Conservation (phyloP, 2,888 invertebrate species). For the Mermis nigrescens region DNA sequence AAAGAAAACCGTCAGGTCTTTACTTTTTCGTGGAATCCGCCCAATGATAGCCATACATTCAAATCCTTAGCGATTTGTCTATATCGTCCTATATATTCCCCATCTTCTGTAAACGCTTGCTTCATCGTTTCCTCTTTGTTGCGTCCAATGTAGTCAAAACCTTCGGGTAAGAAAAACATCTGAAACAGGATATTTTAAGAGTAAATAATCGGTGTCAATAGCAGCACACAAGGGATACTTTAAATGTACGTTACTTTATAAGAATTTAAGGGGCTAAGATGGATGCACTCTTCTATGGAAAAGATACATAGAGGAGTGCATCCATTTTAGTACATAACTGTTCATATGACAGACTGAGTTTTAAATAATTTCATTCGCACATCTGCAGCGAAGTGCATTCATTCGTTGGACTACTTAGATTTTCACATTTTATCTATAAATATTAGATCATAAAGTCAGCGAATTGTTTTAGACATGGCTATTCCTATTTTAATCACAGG, state of each 20-base stretch:
- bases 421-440: too few relatives aligned
- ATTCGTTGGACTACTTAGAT: too few relatives aligned
- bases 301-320: too few relatives aligned
- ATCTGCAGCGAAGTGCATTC: too few relatives aligned
- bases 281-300: too few relatives aligned
- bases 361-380: too few relatives aligned
- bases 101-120: slow-evolving; percentile 41
- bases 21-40: slow-evolving; percentile 62
- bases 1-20: slow-evolving; percentile 14
- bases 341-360: too few relatives aligned
- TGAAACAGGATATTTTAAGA: slow-evolving; percentile 34
- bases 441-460: too few relatives aligned
- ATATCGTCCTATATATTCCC: slow-evolving; percentile 49
- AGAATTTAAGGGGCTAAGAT: too few relatives aligned
- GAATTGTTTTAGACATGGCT: too few relatives aligned
- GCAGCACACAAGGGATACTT: neutral
- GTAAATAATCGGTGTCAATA: neutral
- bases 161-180: slow-evolving; percentile 86
- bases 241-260: neutral
- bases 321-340: too few relatives aligned
- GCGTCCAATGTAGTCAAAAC: slow-evolving; percentile 68
- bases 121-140: slow-evolving; percentile 46
- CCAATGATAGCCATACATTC: slow-evolving; percentile 74
- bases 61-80: slow-evolving; percentile 50
- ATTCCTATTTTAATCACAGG: too few relatives aligned